Evolutionary conservation across 2,888 invertebrate species (phyloP).

Genomic region (Nesidiocoris tenuis): DNA sequence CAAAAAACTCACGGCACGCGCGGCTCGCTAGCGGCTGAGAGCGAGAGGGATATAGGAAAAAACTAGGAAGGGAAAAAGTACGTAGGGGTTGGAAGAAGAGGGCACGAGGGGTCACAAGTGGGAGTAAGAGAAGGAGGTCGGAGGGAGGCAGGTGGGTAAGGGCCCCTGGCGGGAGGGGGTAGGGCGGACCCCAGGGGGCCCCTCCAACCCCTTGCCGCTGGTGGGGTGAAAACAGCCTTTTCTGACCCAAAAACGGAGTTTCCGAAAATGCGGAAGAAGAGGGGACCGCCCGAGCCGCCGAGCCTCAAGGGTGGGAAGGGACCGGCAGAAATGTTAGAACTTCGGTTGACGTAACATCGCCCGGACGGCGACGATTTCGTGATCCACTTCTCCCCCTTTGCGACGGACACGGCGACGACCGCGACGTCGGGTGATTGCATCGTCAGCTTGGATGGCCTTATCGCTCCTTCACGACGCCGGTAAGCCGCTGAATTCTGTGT

Average conservation of each 20-base stretch:
- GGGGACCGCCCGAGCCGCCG: not conserved
- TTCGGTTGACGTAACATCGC: conserved; percentile 30
- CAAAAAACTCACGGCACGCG: not conserved
- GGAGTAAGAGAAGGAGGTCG: not conserved
- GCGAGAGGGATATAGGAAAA: not conserved
- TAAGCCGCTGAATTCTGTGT: conserved; percentile 26
- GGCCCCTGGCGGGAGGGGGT: conserved; percentile 1
- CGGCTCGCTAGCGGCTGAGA: not conserved
- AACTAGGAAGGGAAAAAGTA: not conserved
- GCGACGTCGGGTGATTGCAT: not conserved
- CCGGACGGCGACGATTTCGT: not conserved
- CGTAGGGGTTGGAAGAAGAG: not conserved
- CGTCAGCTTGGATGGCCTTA: conserved; percentile 23
- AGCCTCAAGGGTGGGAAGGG: not conserved
- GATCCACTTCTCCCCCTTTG: not conserved
- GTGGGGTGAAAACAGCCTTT: conserved; percentile 26
- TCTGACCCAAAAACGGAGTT: conserved; percentile 43
- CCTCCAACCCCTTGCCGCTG: not conserved
- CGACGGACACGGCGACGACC: not conserved
- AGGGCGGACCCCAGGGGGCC: not conserved
- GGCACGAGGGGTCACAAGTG: not conserved
- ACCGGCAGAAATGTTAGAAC: conserved; percentile 32
- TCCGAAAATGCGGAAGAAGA: conserved; percentile 18
- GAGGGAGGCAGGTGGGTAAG: not conserved
- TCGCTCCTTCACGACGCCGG: conserved; percentile 40